Percentiles rank a stretch among this genome's conserved stretches.
Evolutionary conservation across 2,888 invertebrate genomes (phyloP).

Genomic region (Cerastis rubricosa): DNA sequence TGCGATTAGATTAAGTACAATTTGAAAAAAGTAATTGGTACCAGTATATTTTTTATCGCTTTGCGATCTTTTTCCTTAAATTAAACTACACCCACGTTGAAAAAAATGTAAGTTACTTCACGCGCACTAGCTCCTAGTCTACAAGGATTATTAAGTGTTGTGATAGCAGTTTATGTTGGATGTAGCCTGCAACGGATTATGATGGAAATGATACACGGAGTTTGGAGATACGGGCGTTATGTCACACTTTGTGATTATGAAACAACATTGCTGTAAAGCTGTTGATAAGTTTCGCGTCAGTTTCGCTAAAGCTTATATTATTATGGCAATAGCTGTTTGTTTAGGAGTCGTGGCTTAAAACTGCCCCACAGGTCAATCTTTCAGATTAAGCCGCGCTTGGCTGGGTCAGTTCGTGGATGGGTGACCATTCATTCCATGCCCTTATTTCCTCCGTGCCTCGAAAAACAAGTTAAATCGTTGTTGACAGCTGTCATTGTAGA

Average conservation of each 20-base stretch:
- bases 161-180: conserved; percentile 35
- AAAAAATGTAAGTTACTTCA: neutral
- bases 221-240: conserved; percentile 22
- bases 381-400: neutral
- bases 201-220: conserved; percentile 46
- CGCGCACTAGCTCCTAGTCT: conserved; percentile 16
- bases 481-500: too few species aligned
- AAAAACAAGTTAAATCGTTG: too few species aligned
- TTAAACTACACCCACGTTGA: neutral
- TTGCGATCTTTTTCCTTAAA: neutral
- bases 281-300: neutral
- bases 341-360: neutral
- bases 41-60: neutral
- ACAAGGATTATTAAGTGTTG: conserved; percentile 39
- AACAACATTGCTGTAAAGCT: conserved; percentile 16
- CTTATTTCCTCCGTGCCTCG: too few species aligned
- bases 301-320: neutral
- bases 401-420: too few species aligned
- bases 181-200: conserved; percentile 49
- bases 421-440: too few species aligned
- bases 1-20: neutral
- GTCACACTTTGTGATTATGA: conserved; percentile 24
- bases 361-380: neutral
- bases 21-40: neutral
- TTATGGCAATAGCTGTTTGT: neutral